phyloP scores from a whole-genome alignment of 2,797 vertebrate genomes.

The Poecile montanus region DNA sequence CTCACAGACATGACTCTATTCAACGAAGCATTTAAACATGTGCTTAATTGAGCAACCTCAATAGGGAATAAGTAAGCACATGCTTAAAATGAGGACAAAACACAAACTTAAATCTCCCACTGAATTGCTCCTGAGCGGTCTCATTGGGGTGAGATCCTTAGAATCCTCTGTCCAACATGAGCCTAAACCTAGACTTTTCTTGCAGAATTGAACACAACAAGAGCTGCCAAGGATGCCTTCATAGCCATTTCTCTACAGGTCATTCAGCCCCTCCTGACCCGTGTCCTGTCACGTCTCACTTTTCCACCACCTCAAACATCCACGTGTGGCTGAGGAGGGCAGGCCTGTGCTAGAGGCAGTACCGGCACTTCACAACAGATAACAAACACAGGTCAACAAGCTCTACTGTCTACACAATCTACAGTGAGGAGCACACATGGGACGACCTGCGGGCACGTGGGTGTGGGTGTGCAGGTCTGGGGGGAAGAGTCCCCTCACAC shows the following conservation, averaged over 20 bases:
- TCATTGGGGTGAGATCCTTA: neutral
- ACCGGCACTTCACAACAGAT: neutral
- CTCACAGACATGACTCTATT: neutral
- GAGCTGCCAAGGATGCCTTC: neutral
- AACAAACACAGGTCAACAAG: constrained; percentile 35
- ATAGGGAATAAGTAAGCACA: neutral
- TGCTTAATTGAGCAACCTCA: neutral
- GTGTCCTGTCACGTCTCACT: neutral
- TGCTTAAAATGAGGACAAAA: constrained; percentile 28
- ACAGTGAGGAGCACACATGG: constrained; percentile 38
- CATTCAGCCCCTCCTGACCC: neutral
- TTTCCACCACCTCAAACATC: constrained; percentile 28
- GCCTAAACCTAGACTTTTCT: neutral
- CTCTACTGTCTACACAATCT: constrained; percentile 46
- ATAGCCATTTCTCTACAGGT: neutral
- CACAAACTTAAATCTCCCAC: neutral
- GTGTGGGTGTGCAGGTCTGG: constrained; percentile 2
- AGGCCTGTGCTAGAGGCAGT: neutral
- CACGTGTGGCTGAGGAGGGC: neutral
- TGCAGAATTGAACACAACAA: constrained; percentile 1
- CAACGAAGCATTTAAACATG: constrained; percentile 28
- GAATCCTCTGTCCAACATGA: neutral
- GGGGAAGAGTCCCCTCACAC: constrained; percentile 21
- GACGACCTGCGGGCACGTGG: neutral
- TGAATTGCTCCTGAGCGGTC: neutral